These are phyloP conservation scores for Morbakka virulenta DNA, from an alignment of 30 jellyfish, hydroid and myxozoan species.

Conservation along the genomic window DNA sequence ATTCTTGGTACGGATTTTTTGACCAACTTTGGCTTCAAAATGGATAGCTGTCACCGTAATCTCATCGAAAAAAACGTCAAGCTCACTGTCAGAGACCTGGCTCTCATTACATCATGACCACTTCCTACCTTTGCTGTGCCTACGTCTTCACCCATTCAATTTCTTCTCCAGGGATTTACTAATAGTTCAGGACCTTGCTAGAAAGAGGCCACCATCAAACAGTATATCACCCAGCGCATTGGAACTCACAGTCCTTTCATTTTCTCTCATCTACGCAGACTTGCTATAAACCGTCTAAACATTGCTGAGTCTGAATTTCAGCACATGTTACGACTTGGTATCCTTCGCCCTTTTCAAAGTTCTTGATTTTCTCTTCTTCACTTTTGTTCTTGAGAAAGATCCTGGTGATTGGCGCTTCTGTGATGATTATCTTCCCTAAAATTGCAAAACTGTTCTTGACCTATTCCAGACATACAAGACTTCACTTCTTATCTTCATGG, in stretches of 20 bases:
- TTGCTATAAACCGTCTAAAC: conserved; percentile 31
- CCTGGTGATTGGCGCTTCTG: conserved; percentile 8
- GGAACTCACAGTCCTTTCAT: conserved; percentile 43
- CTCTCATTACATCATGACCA: conserved; percentile 10
- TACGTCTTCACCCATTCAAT: background rate
- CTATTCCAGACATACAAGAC: no score
- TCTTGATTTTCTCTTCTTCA: conserved; percentile 53
- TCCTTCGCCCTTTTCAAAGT: conserved; percentile 50
- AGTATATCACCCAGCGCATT: conserved; percentile 25
- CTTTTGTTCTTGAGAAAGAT: conserved; percentile 30
- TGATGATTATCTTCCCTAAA: background rate
- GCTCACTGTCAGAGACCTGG: background rate
- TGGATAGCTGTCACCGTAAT: background rate
- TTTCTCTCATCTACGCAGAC: conserved; percentile 51
- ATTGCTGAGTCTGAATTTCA: conserved; percentile 49
- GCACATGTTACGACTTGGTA: conserved; percentile 66
- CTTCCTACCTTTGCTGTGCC: conserved; percentile 9
- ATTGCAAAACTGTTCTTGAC: no score
- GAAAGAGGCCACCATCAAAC: conserved; percentile 22
- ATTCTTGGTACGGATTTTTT: conserved; percentile 59
- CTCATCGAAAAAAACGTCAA: conserved; percentile 33
- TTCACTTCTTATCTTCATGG: no score
- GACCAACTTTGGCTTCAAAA: background rate
- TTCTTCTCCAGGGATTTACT: conserved; percentile 12
- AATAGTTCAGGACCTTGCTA: conserved; percentile 17